phyloP scores from a whole-genome alignment of 2,888 invertebrate species.

The Sarcophaga carnaria region DNA sequence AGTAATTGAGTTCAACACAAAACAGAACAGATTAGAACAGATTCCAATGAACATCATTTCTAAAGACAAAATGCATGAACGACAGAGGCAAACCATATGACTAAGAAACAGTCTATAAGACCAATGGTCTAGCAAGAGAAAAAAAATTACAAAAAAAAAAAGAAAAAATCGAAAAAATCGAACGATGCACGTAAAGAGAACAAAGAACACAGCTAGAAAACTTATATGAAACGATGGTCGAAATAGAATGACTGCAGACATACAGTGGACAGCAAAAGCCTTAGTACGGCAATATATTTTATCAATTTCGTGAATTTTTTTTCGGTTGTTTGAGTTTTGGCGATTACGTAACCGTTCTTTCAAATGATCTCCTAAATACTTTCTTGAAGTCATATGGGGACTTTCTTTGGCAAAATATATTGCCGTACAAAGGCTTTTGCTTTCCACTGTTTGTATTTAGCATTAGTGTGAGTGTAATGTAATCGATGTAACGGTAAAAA shows the following conservation, averaged over 20 bases:
- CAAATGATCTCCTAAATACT: too few species aligned
- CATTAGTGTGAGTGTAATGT: neutral
- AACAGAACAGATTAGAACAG: slow-evolving; percentile 29
- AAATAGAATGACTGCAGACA: slow-evolving; percentile 20
- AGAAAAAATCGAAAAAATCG: too few species aligned
- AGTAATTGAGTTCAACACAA: slow-evolving; percentile 40
- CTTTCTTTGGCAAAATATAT: too few species aligned
- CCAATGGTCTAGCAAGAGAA: neutral
- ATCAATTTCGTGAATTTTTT: too few species aligned
- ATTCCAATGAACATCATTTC: neutral
- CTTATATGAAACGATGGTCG: slow-evolving; percentile 32
- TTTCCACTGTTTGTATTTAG: neutral
- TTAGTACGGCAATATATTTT: too few species aligned
- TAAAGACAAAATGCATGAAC: too few species aligned
- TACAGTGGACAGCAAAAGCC: too few species aligned
- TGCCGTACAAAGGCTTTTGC: too few species aligned
- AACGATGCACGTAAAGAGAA: neutral
- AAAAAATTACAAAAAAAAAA: neutral
- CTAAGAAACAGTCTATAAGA: neutral
- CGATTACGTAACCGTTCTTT: too few species aligned
- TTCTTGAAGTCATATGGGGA: too few species aligned
- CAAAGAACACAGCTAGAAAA: neutral
- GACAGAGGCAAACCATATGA: too few species aligned
- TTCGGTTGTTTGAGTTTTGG: too few species aligned
- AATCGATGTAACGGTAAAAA: slow-evolving; percentile 58